Evolutionary conservation across 1,140 invertebrate genomes (phyloP).

Genomic region (Halesus radiatus): DNA sequence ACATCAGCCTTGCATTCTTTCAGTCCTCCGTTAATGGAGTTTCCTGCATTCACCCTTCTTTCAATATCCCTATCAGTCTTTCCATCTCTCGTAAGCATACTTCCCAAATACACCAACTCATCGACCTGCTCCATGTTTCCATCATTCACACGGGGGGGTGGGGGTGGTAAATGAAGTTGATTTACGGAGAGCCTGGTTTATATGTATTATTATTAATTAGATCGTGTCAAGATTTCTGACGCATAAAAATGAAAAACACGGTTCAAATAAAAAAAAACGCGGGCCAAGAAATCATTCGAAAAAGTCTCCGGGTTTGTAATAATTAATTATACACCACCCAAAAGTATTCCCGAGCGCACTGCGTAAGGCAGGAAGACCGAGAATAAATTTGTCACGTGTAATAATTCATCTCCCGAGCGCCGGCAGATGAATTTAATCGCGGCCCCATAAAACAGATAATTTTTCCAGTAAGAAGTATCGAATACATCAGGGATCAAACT

Average conservation of each 20-base stretch:
- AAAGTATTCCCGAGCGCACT: neutral
- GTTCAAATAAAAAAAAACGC: neutral
- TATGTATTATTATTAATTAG: neutral
- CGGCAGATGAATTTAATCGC: conserved; percentile 12
- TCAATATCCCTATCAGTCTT: too few species aligned
- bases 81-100: too few species aligned
- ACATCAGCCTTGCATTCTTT: too few species aligned
- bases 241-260: neutral
- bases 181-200: too few species aligned
- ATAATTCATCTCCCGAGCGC: conserved; percentile 1
- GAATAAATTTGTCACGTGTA: conserved; percentile 23
- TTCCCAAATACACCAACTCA: too few species aligned
- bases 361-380: neutral
- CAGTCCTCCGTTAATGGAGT: too few species aligned
- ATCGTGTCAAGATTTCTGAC: neutral
- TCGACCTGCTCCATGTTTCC: too few species aligned
- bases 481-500: conserved; percentile 27
- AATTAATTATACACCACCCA: neutral
- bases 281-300: neutral
- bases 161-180: too few species aligned
- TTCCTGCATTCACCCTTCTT: too few species aligned
- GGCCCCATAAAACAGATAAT: conserved; percentile 25
- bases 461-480: conserved; percentile 1
- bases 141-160: too few species aligned
- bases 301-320: neutral